These are phyloP conservation scores for Girardinichthys multiradiatus DNA, from an alignment of 2,113 vertebrate species.

Conservation along the genomic window DNA sequence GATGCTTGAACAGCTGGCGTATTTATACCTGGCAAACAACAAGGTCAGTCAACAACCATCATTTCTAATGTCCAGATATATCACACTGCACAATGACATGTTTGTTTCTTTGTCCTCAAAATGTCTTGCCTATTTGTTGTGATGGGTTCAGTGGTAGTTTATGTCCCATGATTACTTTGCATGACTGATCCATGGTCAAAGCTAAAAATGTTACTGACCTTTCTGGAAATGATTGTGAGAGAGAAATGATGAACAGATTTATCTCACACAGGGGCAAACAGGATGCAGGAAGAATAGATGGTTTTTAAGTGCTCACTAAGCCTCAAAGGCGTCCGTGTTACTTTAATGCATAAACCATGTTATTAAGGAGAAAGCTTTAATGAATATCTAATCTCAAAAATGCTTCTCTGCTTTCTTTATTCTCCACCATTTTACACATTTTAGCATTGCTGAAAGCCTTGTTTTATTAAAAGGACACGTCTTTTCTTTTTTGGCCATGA, in stretches of 20 bases:
- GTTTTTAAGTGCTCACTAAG: constrained; percentile 70
- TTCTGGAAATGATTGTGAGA: constrained; percentile 23
- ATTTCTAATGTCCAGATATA: not conserved
- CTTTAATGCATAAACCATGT: constrained; percentile 64
- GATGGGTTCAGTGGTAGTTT: not conserved
- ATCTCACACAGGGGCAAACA: constrained; percentile 52
- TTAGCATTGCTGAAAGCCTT: not conserved
- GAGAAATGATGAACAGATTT: constrained; percentile 60
- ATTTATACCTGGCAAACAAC: constrained; percentile 97
- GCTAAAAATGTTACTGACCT: constrained; percentile 50
- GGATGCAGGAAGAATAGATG: constrained; percentile 51
- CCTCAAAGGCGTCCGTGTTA: constrained; percentile 61
- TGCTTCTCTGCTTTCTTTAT: constrained; percentile 20
- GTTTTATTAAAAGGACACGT: not conserved
- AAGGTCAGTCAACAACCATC: constrained; percentile 83
- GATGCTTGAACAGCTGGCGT: constrained; percentile 90
- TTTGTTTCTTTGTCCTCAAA: not conserved
- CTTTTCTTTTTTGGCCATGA: not conserved
- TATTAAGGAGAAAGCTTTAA: constrained; percentile 60
- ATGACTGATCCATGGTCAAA: not conserved
- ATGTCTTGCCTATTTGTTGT: not conserved
- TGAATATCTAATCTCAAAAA: constrained; percentile 66
- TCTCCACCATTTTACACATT: not conserved
- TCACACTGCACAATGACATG: not conserved
- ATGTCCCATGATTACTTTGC: not conserved